Evolutionary conservation across 2,113 vertebrate species (phyloP).

Genomic region (Haplotaxodon microlepis): DNA sequence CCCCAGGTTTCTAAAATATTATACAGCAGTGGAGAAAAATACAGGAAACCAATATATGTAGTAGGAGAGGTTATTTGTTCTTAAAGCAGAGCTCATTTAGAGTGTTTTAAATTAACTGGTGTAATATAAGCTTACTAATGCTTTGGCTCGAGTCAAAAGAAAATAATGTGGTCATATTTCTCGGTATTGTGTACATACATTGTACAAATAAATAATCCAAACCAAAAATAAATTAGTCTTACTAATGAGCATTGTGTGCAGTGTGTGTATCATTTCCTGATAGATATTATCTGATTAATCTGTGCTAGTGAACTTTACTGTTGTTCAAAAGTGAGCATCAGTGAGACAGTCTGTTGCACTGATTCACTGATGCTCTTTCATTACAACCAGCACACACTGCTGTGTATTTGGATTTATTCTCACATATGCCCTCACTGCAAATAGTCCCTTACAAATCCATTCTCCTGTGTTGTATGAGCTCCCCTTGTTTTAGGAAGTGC

Average conservation of each 20-base stretch:
- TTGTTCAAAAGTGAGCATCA: neutral
- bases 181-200: neutral
- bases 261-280: neutral
- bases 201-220: neutral
- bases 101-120: neutral
- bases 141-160: neutral
- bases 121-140: neutral
- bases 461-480: neutral
- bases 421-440: too few relatives aligned
- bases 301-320: neutral
- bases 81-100: neutral
- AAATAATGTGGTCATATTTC: neutral
- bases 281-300: neutral
- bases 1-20: neutral
- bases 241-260: neutral
- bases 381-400: neutral
- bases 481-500: neutral
- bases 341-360: neutral
- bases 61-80: neutral
- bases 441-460: neutral
- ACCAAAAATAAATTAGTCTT: neutral
- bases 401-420: neutral
- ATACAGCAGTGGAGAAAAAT: neutral
- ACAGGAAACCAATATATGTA: neutral
- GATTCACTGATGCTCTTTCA: neutral